Evolutionary conservation across 2,888 invertebrate genomes (phyloP).

Genomic region (Taenaris catops): DNA sequence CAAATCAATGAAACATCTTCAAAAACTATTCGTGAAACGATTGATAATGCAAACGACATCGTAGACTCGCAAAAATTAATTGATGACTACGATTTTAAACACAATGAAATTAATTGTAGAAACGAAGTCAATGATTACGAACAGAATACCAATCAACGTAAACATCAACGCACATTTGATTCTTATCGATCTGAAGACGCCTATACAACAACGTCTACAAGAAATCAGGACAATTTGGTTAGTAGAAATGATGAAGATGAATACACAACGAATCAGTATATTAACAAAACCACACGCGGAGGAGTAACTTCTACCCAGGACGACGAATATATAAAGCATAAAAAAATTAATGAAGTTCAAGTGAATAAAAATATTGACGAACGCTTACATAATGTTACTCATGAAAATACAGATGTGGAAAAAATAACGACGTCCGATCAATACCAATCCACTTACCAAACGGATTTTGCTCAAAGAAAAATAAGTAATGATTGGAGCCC

Average conservation of each 20-base stretch:
- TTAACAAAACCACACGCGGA: conserved; percentile 31
- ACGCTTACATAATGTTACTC: conserved; percentile 34
- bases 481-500: conserved; percentile 84
- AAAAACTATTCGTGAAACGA: conserved; percentile 37
- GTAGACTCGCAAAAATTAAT: conserved; percentile 56
- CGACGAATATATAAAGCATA: conserved; percentile 18
- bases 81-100: conserved; percentile 46
- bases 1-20: conserved; percentile 43
- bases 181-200: conserved; percentile 2
- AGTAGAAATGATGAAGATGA: conserved; percentile 1
- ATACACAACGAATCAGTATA: conserved; percentile 24
- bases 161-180: conserved; percentile 21
- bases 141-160: conserved; percentile 1
- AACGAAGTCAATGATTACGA: conserved; percentile 18
- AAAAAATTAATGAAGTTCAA: conserved; percentile 10
- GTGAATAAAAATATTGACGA: conserved; percentile 34
- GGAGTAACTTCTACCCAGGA: conserved; percentile 27
- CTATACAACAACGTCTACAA: background rate
- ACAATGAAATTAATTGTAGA: conserved; percentile 16
- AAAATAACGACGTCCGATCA: conserved; percentile 56
- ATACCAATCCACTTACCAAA: conserved; percentile 81
- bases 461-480: conserved; percentile 76
- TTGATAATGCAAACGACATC: conserved; percentile 41
- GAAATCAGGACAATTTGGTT: background rate
- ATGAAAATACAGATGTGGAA: conserved; percentile 40